A percentile compares a stretch with the other conserved stretches of the same genome.
Conservation (phyloP, 2,113 vertebrate genomes). For the Carassius gibelio region DNA sequence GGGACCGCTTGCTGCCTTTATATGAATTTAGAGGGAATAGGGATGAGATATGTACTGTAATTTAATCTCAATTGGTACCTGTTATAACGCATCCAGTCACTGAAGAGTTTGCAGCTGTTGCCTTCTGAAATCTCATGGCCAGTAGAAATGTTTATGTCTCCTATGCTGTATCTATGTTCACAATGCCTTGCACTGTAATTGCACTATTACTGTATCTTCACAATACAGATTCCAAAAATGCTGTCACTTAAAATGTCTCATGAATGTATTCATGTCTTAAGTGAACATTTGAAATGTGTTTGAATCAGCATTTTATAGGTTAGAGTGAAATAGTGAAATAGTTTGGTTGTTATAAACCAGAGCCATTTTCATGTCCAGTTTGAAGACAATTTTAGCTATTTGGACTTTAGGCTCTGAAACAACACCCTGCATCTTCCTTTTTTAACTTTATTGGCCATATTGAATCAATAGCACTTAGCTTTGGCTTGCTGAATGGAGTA, state of each 20-base stretch:
- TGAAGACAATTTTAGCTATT: not conserved
- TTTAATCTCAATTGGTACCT: slow-evolving; percentile 4
- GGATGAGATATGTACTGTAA: not conserved
- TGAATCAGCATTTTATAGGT: not conserved
- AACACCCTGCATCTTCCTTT: not conserved
- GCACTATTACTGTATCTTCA: slow-evolving; percentile 43
- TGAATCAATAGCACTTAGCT: not conserved
- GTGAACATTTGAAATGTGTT: not conserved
- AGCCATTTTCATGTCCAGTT: not conserved
- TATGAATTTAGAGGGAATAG: not conserved
- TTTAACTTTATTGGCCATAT: not conserved
- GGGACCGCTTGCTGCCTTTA: not conserved
- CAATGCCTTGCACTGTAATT: slow-evolving; percentile 41
- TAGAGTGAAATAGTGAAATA: not conserved
- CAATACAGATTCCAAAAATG: slow-evolving; percentile 16
- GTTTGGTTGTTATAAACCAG: slow-evolving; percentile 13
- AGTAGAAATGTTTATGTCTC: slow-evolving; percentile 40
- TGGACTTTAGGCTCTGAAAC: not conserved
- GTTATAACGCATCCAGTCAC: not conserved
- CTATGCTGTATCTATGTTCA: slow-evolving; percentile 44
- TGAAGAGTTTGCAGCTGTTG: slow-evolving; percentile 6
- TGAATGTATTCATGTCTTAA: not conserved
- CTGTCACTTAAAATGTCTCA: slow-evolving; percentile 20
- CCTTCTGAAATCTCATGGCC: slow-evolving; percentile 25
- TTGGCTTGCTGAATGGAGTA: not conserved